Percentiles rank a stretch among this genome's conserved stretches.
Evolutionary conservation across 2,113 vertebrate genomes (phyloP).

Genomic region (Rynchops niger): DNA sequence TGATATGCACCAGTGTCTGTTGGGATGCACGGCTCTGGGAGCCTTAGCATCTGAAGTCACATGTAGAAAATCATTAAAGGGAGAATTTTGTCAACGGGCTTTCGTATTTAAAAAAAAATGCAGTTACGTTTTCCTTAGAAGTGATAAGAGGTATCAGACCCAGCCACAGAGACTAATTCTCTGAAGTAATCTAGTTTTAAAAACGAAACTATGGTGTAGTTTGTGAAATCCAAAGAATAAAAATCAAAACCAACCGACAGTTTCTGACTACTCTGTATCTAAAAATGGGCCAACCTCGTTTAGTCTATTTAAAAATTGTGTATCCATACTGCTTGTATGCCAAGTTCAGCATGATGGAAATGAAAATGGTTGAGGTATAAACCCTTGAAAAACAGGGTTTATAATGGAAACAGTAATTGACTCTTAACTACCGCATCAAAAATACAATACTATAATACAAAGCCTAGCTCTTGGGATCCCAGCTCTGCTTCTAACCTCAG

Average conservation of each 20-base stretch:
- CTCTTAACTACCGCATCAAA: constrained; percentile 77
- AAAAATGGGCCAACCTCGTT: constrained; percentile 75
- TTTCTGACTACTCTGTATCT: constrained; percentile 65
- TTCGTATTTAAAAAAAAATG: neutral
- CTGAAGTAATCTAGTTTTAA: neutral
- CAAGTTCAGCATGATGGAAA: constrained; percentile 67
- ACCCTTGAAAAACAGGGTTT: constrained; percentile 78
- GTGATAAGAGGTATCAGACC: neutral
- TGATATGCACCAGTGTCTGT: neutral
- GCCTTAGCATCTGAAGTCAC: neutral
- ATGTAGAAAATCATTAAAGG: neutral
- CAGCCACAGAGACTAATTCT: neutral
- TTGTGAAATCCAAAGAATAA: constrained; percentile 38
- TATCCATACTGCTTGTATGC: constrained; percentile 62
- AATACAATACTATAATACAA: constrained; percentile 80
- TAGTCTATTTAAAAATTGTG: constrained; percentile 74
- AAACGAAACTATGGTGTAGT: constrained; percentile 30
- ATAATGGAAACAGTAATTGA: constrained; percentile 84
- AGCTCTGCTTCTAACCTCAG: constrained; percentile 76
- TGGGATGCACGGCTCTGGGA: neutral
- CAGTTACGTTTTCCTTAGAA: neutral
- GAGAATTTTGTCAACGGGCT: neutral
- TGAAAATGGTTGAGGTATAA: constrained; percentile 75
- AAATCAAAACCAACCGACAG: constrained; percentile 53
- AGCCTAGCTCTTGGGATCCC: constrained; percentile 61